These are phyloP conservation scores for Micromys minutus DNA, from an alignment of 2,113 vertebrate genomes.

Conservation along the genomic window DNA sequence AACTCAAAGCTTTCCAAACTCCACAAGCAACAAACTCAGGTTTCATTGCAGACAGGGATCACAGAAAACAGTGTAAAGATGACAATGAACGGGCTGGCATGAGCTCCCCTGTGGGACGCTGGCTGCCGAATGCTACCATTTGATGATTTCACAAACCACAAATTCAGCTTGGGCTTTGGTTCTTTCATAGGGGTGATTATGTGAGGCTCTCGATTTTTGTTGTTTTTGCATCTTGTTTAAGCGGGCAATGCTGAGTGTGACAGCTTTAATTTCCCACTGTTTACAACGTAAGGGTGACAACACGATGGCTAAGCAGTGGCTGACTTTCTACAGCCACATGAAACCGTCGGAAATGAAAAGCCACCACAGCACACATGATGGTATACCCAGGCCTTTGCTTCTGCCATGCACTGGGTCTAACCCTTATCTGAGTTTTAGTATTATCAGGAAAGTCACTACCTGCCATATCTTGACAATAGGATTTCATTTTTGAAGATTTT, in stretches of 20 bases:
- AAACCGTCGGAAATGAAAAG: constrained; percentile 25
- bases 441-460: not conserved
- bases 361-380: not conserved
- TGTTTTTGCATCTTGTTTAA: not conserved
- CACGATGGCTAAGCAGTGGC: not conserved
- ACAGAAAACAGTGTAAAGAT: not conserved
- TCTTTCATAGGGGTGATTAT: not conserved
- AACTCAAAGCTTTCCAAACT: constrained; percentile 35
- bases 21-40: constrained; percentile 60
- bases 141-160: not conserved
- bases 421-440: constrained; percentile 16
- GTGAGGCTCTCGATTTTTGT: not conserved
- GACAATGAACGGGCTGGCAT: not conserved
- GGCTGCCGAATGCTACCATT: not conserved
- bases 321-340: not conserved
- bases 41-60: constrained; percentile 26
- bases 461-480: not conserved
- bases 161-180: not conserved
- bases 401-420: constrained; percentile 29
- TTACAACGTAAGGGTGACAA: not conserved
- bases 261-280: not conserved
- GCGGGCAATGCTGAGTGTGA: not conserved
- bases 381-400: not conserved
- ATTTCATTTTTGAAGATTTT: constrained; percentile 42
- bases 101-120: not conserved